Percentiles rank a stretch among this genome's conserved stretches.
Evolutionary conservation across 2,113 vertebrate species (phyloP).

Genomic region (Gracilinanus agilis): DNA sequence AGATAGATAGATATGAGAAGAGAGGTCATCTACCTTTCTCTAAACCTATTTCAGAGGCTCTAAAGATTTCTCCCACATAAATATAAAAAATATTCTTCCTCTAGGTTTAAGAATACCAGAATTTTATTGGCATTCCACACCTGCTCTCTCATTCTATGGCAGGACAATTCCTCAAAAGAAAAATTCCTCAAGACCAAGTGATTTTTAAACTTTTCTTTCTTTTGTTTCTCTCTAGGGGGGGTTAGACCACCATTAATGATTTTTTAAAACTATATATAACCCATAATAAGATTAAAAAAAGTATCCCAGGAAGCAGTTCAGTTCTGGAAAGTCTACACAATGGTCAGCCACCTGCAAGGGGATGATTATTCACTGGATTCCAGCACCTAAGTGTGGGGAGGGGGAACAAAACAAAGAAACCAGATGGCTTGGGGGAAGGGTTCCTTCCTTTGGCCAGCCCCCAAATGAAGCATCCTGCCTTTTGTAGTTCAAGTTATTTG

Average conservation of each 20-base stretch:
- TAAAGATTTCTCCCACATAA: background rate
- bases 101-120: background rate
- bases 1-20: background rate
- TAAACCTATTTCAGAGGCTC: background rate
- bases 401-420: background rate
- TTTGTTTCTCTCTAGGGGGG: background rate
- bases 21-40: no score
- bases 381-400: background rate
- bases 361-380: background rate
- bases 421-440: background rate
- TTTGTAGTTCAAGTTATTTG: background rate
- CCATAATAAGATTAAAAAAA: background rate
- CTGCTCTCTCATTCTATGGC: background rate
- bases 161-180: background rate
- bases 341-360: background rate
- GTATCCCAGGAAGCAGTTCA: background rate
- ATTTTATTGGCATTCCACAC: background rate
- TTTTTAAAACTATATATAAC: background rate
- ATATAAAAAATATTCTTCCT: background rate
- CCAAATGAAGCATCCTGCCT: background rate
- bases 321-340: background rate
- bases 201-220: background rate
- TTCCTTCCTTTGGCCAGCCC: background rate
- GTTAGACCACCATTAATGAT: background rate
- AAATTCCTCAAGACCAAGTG: background rate